phyloP scores from a whole-genome alignment of 2,797 vertebrate species.

The Urophycis tenuis region DNA sequence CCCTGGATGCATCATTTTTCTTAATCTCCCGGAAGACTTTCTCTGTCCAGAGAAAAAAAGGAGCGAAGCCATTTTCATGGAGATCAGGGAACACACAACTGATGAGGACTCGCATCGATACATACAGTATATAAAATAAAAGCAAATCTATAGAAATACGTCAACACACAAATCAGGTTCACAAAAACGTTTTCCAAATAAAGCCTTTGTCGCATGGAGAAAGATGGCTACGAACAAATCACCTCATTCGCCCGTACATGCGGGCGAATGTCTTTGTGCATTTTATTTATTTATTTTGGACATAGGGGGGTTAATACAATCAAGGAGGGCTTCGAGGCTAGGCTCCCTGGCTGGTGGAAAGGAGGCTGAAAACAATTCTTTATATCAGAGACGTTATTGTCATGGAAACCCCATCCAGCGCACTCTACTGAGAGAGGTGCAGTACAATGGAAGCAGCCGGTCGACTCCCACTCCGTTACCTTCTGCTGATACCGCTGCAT shows the following conservation, averaged over 20 bases:
- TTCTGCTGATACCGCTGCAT: background rate
- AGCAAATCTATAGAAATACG: background rate
- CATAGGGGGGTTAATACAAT: constrained; percentile 33
- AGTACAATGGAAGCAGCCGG: constrained; percentile 15
- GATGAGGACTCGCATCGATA: background rate
- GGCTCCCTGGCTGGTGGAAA: background rate
- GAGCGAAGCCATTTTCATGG: background rate
- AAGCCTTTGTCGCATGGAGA: background rate
- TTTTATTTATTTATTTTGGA: constrained; percentile 24
- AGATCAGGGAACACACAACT: background rate
- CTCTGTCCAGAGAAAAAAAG: background rate
- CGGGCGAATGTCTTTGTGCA: background rate
- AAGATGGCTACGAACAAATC: background rate
- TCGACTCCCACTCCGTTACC: constrained; percentile 30
- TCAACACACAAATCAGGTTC: background rate
- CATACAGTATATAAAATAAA: too few relatives aligned
- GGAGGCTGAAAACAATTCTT: constrained; percentile 7
- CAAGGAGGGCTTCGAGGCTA: background rate
- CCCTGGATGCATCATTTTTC: constrained; percentile 25
- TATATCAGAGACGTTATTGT: constrained; percentile 43
- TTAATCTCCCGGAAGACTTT: constrained; percentile 9
- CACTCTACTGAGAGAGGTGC: constrained; percentile 11
- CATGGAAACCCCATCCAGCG: constrained; percentile 52
- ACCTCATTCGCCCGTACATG: background rate
- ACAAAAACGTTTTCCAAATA: background rate